Conservation (phyloP, 1,140 invertebrate species). For the Ptiloglossa arizonensis region DNA sequence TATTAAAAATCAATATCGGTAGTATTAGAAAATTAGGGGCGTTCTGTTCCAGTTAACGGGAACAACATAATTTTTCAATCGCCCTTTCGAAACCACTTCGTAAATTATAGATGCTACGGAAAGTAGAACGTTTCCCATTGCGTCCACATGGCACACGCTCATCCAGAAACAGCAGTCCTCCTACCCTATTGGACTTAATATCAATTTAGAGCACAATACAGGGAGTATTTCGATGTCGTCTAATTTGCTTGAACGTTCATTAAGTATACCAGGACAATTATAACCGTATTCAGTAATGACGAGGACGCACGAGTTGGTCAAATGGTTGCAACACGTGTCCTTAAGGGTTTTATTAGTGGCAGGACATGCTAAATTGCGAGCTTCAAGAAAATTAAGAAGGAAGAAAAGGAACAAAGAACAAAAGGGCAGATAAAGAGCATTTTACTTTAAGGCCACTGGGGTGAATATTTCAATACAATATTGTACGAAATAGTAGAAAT, state of each 20-base stretch:
- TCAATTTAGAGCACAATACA: conserved; percentile 47
- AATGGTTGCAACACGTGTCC: conserved; percentile 31
- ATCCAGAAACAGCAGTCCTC: conserved; percentile 16
- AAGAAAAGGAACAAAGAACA: background rate
- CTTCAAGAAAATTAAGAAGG: background rate
- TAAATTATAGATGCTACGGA: conserved; percentile 24
- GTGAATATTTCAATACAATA: too few species aligned
- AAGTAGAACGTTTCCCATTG: conserved; percentile 8
- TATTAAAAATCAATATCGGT: too few species aligned
- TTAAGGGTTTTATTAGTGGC: conserved; percentile 69
- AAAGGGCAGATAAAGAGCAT: background rate
- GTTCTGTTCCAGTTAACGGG: too few species aligned
- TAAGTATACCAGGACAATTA: conserved; percentile 55
- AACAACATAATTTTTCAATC: background rate
- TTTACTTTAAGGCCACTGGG: too few species aligned
- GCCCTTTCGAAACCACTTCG: background rate
- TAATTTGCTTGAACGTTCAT: conserved; percentile 46
- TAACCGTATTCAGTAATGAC: conserved; percentile 55
- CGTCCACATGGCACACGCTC: conserved; percentile 31
- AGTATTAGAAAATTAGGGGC: too few species aligned
- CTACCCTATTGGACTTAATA: conserved; percentile 34
- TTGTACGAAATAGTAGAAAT: too few species aligned
- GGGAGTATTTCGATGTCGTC: conserved; percentile 47
- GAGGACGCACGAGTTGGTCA: conserved; percentile 40
- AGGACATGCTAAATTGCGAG: conserved; percentile 37